Percentiles rank a stretch among this genome's conserved stretches.
Evolutionary conservation across 1,140 invertebrate genomes (phyloP).

Genomic region (Scaptodrosophila lebanonensis): DNA sequence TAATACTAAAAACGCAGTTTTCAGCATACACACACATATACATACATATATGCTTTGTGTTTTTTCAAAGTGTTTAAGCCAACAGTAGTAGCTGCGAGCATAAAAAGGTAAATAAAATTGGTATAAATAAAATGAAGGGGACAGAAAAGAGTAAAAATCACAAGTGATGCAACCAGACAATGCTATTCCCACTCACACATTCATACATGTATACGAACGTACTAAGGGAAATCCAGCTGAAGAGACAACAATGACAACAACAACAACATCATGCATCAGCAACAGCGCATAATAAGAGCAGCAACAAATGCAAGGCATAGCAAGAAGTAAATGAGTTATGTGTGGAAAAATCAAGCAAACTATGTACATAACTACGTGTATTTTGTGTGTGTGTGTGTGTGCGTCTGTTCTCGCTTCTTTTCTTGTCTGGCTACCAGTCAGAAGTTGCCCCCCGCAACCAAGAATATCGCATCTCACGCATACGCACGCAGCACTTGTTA

Average conservation of each 20-base stretch:
- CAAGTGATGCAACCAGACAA: constrained; percentile 36
- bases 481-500: constrained; percentile 49
- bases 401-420: constrained; percentile 20
- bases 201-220: constrained; percentile 3
- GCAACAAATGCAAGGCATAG: constrained; percentile 16
- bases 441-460: background rate
- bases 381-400: constrained; percentile 11
- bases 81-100: background rate
- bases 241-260: no score
- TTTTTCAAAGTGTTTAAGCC: background rate
- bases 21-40: constrained; percentile 14
- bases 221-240: no score
- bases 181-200: background rate
- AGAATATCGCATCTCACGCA: constrained; percentile 1
- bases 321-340: background rate
- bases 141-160: no score
- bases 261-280: no score
- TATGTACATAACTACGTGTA: constrained; percentile 27
- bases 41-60: constrained; percentile 10
- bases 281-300: no score
- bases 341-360: constrained; percentile 15
- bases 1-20: constrained; percentile 8
- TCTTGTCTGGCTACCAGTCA: constrained; percentile 13
- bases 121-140: constrained; percentile 19
- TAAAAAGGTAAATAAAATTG: constrained; percentile 14